These are phyloP conservation scores for Callorhinus ursinus DNA, from an alignment of 2,113 vertebrate genomes.

Conservation along the genomic window DNA sequence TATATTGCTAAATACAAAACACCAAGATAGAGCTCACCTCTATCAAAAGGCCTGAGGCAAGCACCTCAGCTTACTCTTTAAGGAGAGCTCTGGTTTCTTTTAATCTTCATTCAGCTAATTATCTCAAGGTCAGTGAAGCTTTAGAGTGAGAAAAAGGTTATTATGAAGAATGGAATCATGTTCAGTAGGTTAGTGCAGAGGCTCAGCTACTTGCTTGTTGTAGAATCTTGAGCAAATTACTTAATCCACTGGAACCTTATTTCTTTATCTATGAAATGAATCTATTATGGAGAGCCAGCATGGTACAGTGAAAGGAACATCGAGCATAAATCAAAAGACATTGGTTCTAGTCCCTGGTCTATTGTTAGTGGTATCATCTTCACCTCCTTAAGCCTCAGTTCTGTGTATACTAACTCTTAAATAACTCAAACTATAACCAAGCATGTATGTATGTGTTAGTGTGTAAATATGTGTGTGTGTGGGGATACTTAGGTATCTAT, in stretches of 20 bases:
- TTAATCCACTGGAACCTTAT: constrained; percentile 47
- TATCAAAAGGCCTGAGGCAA: neutral
- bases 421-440: neutral
- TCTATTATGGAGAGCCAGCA: neutral
- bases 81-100: constrained; percentile 17
- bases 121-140: constrained; percentile 54
- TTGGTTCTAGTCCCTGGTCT: neutral
- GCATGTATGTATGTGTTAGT: neutral
- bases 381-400: neutral
- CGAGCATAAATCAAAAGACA: neutral
- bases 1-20: neutral
- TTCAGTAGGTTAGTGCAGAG: constrained; percentile 31
- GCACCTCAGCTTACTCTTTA: neutral
- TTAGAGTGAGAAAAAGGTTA: constrained; percentile 22
- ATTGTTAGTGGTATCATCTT: neutral
- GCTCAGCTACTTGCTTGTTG: constrained; percentile 27
- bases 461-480: neutral
- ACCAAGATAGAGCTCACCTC: neutral
- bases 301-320: neutral
- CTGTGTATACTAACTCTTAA: neutral
- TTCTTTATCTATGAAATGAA: constrained; percentile 62
- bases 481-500: neutral
- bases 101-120: constrained; percentile 46
- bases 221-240: constrained; percentile 54
- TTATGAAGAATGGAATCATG: neutral